phyloP scores from a whole-genome alignment of 2,113 vertebrate genomes.

The Vimba vimba region DNA sequence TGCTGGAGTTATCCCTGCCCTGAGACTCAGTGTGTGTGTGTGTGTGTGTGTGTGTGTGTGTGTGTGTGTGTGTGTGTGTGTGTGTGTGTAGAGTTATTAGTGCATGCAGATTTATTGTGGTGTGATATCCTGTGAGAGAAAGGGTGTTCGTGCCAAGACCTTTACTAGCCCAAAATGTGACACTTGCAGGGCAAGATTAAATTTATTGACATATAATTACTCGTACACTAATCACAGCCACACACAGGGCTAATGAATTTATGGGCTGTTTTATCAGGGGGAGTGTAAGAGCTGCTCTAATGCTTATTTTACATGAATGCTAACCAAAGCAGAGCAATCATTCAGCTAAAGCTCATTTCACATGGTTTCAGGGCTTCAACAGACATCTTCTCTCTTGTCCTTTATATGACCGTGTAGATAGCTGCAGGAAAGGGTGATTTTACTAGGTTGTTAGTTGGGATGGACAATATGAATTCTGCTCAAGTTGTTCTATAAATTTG shows the following conservation, averaged over 20 bases:
- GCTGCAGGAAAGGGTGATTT: not conserved
- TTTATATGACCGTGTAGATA: not conserved
- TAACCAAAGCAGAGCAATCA: slow-evolving; percentile 14
- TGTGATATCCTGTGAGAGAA: slow-evolving; percentile 27
- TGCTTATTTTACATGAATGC: slow-evolving; percentile 44
- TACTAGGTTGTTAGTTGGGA: not conserved
- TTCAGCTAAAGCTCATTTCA: slow-evolving; percentile 3
- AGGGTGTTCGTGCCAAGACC: slow-evolving; percentile 1
- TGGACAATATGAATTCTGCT: not conserved
- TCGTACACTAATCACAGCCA: slow-evolving; percentile 36
- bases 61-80: slow-evolving; percentile 60
- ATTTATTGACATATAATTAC: slow-evolving; percentile 36
- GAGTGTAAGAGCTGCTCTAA: slow-evolving; percentile 37
- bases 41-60: slow-evolving; percentile 55
- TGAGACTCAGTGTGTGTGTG: slow-evolving; percentile 67
- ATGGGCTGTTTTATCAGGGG: slow-evolving; percentile 31
- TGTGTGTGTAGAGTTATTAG: slow-evolving; percentile 48
- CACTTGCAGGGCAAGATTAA: slow-evolving; percentile 14
- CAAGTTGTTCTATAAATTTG: no score
- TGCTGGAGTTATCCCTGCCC: slow-evolving; percentile 74
- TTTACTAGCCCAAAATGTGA: slow-evolving; percentile 25
- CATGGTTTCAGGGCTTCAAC: not conserved
- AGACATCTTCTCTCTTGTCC: not conserved
- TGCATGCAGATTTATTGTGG: slow-evolving; percentile 41
- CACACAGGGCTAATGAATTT: slow-evolving; percentile 42